Evolutionary conservation across 1,140 invertebrate genomes (phyloP), one percentile per base, ranked within the genome.

Genomic region (Tetramorium parvispinum): DNA sequence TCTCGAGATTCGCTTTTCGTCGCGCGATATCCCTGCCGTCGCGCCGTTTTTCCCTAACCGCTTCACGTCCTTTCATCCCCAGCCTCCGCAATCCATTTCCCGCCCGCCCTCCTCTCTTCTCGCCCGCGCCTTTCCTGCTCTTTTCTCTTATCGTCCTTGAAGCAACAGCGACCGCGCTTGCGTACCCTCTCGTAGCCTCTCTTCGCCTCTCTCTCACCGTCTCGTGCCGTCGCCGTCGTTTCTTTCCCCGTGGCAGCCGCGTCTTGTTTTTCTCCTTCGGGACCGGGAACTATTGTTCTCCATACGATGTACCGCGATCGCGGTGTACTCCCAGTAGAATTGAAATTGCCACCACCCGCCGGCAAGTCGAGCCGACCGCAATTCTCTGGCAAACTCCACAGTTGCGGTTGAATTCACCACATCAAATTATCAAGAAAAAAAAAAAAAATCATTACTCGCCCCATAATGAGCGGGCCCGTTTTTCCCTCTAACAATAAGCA

Each of bases 201-300:
- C 2, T 55, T 4, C 32, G 32, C 32, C 32, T 68, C 63, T 6
- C 53, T 51, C 24, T 21, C 49, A 53, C 16, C 27, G 57, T 40
- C 18, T 24, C 8, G 51, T 27, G 55, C 18, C 37, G 21, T 43
- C 27, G 55, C 18, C 37, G 21, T 43, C 27, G 13, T 37, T 59
- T 75, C 68, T 32, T 18, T 40, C 2, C 2, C 24, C 7, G 24
- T 71, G 68, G 40, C 24, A 51, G 3, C 24, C 66, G 27, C 79
- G 40, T 75, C 40, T 83, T 75, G 68, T 75, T 83, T 82, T 83
- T 83, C 79, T 73, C 55, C 68, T 83, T 61, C 40, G 55, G 68
- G 68, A 66, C n/a, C 43, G 61, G 27, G n/a, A 82, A 65, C 53
- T 53, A 83, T 83, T 83, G 79, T 83, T 83, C 68, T 83, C 40